Percentiles rank a stretch among this genome's conserved stretches.
These are phyloP conservation scores for Plestiodon gilberti DNA, from an alignment of 2,113 vertebrate genomes.

Conservation along the genomic window DNA sequence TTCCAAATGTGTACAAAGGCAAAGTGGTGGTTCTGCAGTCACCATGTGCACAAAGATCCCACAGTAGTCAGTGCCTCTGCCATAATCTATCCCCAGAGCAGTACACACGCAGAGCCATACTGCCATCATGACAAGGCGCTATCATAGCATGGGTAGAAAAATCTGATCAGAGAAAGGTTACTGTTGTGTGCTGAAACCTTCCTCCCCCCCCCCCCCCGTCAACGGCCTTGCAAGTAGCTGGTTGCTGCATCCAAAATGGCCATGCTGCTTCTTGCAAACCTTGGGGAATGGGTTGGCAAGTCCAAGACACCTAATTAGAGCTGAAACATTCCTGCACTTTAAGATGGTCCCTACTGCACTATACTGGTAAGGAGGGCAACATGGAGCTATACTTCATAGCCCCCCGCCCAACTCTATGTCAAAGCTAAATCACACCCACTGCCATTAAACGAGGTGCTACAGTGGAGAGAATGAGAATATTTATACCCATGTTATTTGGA, in stretches of 20 bases:
- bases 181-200: neutral
- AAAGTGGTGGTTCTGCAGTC: neutral
- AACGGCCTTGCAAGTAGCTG: neutral
- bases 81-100: neutral
- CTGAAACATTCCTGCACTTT: neutral
- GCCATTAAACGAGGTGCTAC: neutral
- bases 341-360: neutral
- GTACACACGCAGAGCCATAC: neutral
- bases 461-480: neutral
- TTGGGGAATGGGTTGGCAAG: neutral
- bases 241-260: neutral
- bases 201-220: too few relatives aligned
- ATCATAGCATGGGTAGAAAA: neutral
- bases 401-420: neutral
- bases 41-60: neutral
- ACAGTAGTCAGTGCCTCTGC: neutral
- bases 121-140: neutral
- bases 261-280: neutral
- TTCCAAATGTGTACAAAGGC: neutral
- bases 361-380: neutral
- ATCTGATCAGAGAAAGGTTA: neutral
- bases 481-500: neutral
- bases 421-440: neutral
- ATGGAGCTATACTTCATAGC: neutral
- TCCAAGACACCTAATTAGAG: neutral